phyloP scores from a whole-genome alignment of 2,113 vertebrate genomes.

The Gorsachius goisagi region DNA sequence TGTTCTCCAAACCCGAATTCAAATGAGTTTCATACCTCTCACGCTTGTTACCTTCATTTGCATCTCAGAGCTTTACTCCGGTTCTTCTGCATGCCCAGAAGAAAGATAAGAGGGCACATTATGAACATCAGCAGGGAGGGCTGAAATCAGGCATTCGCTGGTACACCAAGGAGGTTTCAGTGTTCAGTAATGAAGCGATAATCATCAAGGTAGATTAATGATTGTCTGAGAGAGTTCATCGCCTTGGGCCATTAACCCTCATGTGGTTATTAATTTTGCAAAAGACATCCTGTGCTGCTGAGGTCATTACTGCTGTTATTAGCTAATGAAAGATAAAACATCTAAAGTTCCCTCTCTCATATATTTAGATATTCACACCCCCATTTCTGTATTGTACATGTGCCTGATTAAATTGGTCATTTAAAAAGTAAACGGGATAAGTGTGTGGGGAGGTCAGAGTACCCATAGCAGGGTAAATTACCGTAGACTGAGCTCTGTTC shows the following conservation, averaged over 20 bases:
- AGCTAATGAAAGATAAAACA: slow-evolving; percentile 58
- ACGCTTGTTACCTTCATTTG: not conserved
- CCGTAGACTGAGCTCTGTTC: not conserved
- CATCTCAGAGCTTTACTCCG: not conserved
- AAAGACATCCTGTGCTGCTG: slow-evolving; percentile 60
- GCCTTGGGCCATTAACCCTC: slow-evolving; percentile 71
- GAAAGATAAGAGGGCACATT: not conserved
- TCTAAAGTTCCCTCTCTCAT: slow-evolving; percentile 23
- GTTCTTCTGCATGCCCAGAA: not conserved
- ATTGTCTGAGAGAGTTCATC: slow-evolving; percentile 62
- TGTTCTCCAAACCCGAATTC: not conserved
- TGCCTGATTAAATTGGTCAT: slow-evolving; percentile 4
- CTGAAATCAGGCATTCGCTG: slow-evolving; percentile 27
- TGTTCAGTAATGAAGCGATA: slow-evolving; percentile 62
- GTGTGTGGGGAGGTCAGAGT: slow-evolving; percentile 8
- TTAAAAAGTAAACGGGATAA: slow-evolving; percentile 17
- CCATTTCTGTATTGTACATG: not conserved
- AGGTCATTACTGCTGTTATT: slow-evolving; percentile 70
- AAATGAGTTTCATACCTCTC: not conserved
- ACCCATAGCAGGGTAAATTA: not conserved
- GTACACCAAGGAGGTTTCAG: slow-evolving; percentile 40
- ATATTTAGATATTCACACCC: slow-evolving; percentile 14
- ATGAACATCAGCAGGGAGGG: not conserved
- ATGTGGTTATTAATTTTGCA: slow-evolving; percentile 73
- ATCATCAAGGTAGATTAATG: slow-evolving; percentile 75